Conservation (phyloP, 2,888 invertebrate genomes). For the Acrobasis consociella region DNA sequence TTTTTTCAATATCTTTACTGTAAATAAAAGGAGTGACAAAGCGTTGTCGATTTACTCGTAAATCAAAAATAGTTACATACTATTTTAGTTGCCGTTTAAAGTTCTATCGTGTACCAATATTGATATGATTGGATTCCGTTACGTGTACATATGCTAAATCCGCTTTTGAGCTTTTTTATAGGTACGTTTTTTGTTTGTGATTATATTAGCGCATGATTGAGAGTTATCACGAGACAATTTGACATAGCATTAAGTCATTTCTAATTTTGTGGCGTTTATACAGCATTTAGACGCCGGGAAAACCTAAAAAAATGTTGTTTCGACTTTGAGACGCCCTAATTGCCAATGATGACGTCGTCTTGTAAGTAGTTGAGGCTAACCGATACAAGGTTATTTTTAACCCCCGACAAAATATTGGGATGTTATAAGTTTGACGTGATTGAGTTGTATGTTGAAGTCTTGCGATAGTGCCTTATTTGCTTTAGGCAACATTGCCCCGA, state of each 20-base stretch:
- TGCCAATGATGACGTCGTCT: slow-evolving; percentile 37
- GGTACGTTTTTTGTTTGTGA: slow-evolving; percentile 66
- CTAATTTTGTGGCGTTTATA: slow-evolving; percentile 70
- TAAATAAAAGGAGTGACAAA: background rate
- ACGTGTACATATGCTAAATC: slow-evolving; percentile 72
- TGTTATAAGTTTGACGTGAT: no score
- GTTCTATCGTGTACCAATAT: slow-evolving; percentile 65
- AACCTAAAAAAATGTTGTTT: slow-evolving; percentile 53
- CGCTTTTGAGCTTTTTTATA: slow-evolving; percentile 67
- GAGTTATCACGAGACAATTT: slow-evolving; percentile 75
- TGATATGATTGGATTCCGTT: slow-evolving; percentile 63
- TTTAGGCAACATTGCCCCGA: no score
- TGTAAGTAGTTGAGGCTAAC: slow-evolving; percentile 4
- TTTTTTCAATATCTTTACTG: no score
- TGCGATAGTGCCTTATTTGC: background rate
- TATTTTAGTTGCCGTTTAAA: slow-evolving; percentile 45
- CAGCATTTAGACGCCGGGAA: slow-evolving; percentile 49
- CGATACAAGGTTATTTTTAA: slow-evolving; percentile 5
- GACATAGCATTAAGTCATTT: slow-evolving; percentile 71
- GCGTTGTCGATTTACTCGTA: background rate
- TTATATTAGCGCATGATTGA: slow-evolving; percentile 78
- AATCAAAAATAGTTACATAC: slow-evolving; percentile 22
- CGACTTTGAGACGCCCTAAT: slow-evolving; percentile 47
- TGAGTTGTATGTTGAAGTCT: background rate
- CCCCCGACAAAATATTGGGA: background rate